Evolutionary conservation across 2,888 invertebrate species (phyloP), one percentile per base, ranked within the genome.

Genomic region (Dasypolia templi): DNA sequence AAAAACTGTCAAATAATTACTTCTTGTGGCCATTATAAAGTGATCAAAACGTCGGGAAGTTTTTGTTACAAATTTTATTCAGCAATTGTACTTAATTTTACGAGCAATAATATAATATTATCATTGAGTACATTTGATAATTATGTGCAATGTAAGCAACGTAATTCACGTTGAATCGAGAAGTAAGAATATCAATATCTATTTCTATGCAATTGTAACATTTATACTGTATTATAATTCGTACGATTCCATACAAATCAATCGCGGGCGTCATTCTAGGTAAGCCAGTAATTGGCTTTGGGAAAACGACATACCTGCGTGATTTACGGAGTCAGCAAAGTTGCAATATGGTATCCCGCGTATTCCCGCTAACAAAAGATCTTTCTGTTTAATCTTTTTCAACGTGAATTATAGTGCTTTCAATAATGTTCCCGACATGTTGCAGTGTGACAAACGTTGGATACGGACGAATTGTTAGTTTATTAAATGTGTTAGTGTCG

Each of bases 31-130:
- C 6, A 56, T 44, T 42, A 58, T 55, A 75, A 83, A 75, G 56
- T 19, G 42, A 53, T 65, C 42, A 75, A 79, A 79, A 75, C 56
- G 19, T 65, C 56, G 42, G 53, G 4, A 65, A 81, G 59, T 64
- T 58, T 69, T 79, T 73, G 26, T 66, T 32, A 53, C n/a, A n/a
- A n/a, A n/a, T 56, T 61, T 72, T 35, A 59, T 42, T 69, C 29
- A 66, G 61, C 61, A 76, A 76, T 53, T 56, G 55, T 65, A 64
- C 14, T 51, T 51, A 61, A 39, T 11, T 69, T 69, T 51, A 69
- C 26, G 44, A 77, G 49, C 26, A 74, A 42, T 42, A 71, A 5
- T 22, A 53, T 17, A 44, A 29, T 65, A 35, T 44, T 29, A 63
- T 29, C 4, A 81, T 74, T 19, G 49, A 35, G 22, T 59, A 49